Conservation (phyloP, 1,140 invertebrate species). For the Rhagoletis pomonella region DNA sequence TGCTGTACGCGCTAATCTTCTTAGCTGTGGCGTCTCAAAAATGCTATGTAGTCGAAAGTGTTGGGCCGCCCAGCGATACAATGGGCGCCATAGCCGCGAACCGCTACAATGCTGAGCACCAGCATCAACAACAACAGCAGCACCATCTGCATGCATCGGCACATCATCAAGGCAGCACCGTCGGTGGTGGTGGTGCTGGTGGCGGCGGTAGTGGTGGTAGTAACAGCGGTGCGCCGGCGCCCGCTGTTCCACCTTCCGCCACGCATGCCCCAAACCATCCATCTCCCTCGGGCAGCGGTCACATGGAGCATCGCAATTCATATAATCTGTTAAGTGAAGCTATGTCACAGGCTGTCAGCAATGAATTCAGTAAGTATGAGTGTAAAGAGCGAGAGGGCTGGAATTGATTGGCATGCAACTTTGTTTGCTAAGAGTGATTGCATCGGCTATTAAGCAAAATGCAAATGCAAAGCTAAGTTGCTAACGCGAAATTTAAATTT, state of each 20-base stretch:
- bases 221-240: background rate
- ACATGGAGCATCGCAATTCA: conserved; percentile 65
- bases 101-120: conserved; percentile 30
- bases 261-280: conserved; percentile 52
- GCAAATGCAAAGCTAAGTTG: background rate
- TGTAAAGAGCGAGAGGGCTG: background rate
- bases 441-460: background rate
- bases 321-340: conserved; percentile 73
- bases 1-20: conserved; percentile 21
- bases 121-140: conserved; percentile 45
- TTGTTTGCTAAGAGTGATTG: background rate
- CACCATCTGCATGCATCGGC: conserved; percentile 47
- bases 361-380: conserved; percentile 74
- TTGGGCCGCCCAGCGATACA: background rate
- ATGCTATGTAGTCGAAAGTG: conserved; percentile 44
- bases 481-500: background rate
- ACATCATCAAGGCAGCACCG: background rate
- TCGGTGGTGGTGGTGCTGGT: background rate
- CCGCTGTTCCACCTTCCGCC: conserved; percentile 12
- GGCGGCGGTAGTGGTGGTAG: background rate
- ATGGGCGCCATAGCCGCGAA: conserved; percentile 19
- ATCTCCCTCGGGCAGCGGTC: conserved; percentile 54
- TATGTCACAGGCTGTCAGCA: conserved; percentile 74
- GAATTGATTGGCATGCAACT: background rate
- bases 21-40: conserved; percentile 27